Conservation (phyloP, 2,113 vertebrate genomes). For the Scomber japonicus region DNA sequence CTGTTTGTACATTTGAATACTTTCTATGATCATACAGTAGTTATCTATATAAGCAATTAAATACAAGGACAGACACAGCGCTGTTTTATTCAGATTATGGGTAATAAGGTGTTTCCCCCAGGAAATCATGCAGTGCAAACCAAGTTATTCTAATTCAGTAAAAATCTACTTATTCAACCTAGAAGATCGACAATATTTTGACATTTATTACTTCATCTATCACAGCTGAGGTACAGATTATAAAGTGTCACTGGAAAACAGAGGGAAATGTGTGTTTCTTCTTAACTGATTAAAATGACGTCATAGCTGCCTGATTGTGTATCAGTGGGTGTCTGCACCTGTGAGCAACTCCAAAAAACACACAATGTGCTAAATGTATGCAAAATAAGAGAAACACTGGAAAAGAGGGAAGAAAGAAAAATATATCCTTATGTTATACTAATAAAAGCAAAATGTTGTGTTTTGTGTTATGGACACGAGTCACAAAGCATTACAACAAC, state of each 20-base stretch:
- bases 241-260: conserved; percentile 17
- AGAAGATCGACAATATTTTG: conserved; percentile 2
- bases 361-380: background rate
- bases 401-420: background rate
- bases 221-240: conserved; percentile 14
- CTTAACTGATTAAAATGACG: background rate
- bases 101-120: conserved; percentile 31
- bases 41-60: conserved; percentile 1
- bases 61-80: background rate
- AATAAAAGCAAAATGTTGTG: background rate
- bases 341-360: conserved; percentile 14
- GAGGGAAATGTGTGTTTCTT: background rate
- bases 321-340: conserved; percentile 26
- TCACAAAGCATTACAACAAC: background rate
- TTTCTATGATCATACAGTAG: background rate
- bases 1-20: background rate
- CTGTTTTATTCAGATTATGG: background rate
- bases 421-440: background rate
- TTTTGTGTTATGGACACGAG: background rate
- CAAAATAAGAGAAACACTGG: background rate
- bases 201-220: conserved; percentile 8
- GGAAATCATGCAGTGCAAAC: background rate
- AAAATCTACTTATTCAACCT: background rate
- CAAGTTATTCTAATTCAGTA: background rate
- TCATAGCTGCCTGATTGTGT: conserved; percentile 19